Evolutionary conservation across 2,797 vertebrate genomes (phyloP).

Genomic region (Hirundo rustica): DNA sequence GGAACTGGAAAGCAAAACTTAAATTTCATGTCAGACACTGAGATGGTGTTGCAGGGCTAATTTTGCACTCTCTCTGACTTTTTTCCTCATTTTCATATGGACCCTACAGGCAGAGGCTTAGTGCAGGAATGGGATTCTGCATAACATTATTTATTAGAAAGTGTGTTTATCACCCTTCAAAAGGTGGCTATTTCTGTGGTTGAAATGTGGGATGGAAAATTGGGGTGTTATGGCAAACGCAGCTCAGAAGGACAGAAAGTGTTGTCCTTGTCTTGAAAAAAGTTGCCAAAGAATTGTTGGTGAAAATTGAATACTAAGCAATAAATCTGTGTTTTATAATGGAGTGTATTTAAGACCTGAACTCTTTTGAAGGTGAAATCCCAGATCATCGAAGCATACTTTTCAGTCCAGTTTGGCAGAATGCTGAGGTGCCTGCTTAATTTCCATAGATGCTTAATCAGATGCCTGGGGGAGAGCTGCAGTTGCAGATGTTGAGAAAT

Average conservation of each 20-base stretch:
- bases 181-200: not conserved
- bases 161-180: not conserved
- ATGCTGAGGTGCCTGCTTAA: not conserved
- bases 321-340: not conserved
- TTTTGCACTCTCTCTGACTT: not conserved
- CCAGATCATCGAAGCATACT: not conserved
- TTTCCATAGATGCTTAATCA: conserved; percentile 33
- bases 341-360: not conserved
- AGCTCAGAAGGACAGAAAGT: not conserved
- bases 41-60: not conserved
- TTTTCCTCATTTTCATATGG: not conserved
- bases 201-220: not conserved
- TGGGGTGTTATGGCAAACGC: not conserved
- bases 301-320: not conserved
- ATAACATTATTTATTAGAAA: not conserved
- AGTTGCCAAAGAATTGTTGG: not conserved
- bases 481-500: conserved; percentile 43
- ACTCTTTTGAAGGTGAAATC: conserved; percentile 6
- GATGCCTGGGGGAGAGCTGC: conserved; percentile 4
- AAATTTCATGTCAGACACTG: not conserved
- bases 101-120: not conserved
- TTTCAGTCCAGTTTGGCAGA: conserved; percentile 1
- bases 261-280: not conserved
- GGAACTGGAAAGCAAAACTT: not conserved
- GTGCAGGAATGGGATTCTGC: not conserved